Conservation (phyloP, 2,113 vertebrate species). For the Gasterosteus nipponicus region DNA sequence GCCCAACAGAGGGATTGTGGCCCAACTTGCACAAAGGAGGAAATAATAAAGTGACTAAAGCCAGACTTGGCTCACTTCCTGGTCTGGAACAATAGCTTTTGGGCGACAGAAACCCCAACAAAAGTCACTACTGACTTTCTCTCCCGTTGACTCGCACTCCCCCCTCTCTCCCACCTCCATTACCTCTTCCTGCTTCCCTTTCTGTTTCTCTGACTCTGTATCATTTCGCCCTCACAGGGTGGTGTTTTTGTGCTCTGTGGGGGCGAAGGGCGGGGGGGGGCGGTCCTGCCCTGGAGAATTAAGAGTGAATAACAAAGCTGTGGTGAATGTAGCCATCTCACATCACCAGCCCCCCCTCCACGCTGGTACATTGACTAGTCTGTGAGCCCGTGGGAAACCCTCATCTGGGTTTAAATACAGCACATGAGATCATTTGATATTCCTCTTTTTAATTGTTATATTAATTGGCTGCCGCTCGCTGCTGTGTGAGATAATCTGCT, state of each 20-base stretch:
- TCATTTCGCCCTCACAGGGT: constrained; percentile 59
- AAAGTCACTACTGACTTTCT: constrained; percentile 72
- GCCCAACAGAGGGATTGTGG: background rate
- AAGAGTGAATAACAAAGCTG: constrained; percentile 69
- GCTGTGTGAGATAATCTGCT: constrained; percentile 57
- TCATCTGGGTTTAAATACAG: constrained; percentile 20
- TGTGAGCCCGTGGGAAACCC: background rate
- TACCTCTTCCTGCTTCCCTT: constrained; percentile 19
- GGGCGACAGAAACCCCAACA: background rate
- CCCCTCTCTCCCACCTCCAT: constrained; percentile 38
- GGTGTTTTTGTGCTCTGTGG: constrained; percentile 47
- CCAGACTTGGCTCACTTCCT: constrained; percentile 43
- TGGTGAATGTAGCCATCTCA: constrained; percentile 58
- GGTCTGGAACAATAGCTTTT: constrained; percentile 45
- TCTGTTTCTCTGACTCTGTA: constrained; percentile 58
- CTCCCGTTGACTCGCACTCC: constrained; percentile 38
- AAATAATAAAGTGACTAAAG: constrained; percentile 31
- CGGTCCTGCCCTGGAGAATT: constrained; percentile 44
- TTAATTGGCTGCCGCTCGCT: constrained; percentile 21
- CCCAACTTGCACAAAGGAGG: constrained; percentile 34
- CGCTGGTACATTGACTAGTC: constrained; percentile 16
- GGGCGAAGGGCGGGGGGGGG: background rate
- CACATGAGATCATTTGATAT: constrained; percentile 11
- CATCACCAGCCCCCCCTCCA: constrained; percentile 4
- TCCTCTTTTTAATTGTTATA: constrained; percentile 1